A percentile compares a stretch with the other conserved stretches of the same genome.
Evolutionary conservation across 2,113 vertebrate genomes (phyloP).

Genomic region (Chlamydotis undulata): DNA sequence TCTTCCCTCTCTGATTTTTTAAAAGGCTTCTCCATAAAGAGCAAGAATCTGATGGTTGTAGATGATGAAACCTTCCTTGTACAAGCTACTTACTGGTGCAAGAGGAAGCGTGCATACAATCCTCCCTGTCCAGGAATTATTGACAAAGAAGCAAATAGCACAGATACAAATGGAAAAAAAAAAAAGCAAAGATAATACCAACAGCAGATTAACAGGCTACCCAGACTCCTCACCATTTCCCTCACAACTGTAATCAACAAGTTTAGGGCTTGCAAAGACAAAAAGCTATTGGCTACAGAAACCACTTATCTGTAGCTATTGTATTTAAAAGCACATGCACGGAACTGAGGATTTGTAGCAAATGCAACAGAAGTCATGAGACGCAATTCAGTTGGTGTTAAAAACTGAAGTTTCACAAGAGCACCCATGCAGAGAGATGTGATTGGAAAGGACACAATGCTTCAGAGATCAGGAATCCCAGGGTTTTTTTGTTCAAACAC

Average conservation of each 20-base stretch:
- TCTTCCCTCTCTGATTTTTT: background rate
- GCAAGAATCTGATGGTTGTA: background rate
- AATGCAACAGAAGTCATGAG: background rate
- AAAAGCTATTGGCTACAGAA: background rate
- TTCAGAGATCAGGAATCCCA: background rate
- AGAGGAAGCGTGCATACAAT: background rate
- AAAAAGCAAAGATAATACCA: background rate
- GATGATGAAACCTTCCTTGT: background rate
- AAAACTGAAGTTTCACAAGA: background rate
- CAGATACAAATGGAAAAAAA: background rate
- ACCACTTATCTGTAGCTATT: background rate
- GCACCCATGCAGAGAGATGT: background rate
- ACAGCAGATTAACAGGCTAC: background rate
- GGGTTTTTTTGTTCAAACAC: background rate
- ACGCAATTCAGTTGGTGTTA: background rate
- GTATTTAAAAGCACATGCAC: background rate
- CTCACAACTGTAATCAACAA: background rate
- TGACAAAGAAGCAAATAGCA: background rate
- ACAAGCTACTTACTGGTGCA: background rate
- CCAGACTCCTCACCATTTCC: background rate
- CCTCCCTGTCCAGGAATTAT: background rate
- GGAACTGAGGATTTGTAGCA: background rate
- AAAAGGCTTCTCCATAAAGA: background rate
- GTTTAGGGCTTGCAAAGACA: background rate
- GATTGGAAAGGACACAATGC: background rate